Percentiles rank a stretch among this genome's conserved stretches.
These are phyloP conservation scores for Melanotaenia duboulayi DNA, from an alignment of 2,113 vertebrate species.

Conservation along the genomic window DNA sequence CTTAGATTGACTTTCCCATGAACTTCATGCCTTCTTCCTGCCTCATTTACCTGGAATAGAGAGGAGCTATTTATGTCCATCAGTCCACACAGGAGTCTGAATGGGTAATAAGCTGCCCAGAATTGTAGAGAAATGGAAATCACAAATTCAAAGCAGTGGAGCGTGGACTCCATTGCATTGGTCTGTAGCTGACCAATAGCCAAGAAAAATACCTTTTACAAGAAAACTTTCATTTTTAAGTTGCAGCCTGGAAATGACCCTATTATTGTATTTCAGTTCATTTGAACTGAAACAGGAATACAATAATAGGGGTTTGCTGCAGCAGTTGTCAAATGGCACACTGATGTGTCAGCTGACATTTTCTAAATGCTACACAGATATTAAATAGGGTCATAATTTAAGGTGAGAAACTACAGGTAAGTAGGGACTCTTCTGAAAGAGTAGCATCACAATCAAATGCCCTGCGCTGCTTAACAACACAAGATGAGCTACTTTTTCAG, in stretches of 20 bases:
- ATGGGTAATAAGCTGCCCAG: constrained; percentile 6
- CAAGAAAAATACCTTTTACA: background rate
- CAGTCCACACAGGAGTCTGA: constrained; percentile 37
- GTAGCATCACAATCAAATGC: too few relatives aligned
- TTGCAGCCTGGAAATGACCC: constrained; percentile 9
- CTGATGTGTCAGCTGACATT: constrained; percentile 1
- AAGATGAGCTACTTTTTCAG: background rate
- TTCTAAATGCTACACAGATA: background rate
- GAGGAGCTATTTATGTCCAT: constrained; percentile 59
- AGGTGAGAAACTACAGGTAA: background rate
- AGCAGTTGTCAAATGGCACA: background rate
- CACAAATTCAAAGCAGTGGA: constrained; percentile 15
- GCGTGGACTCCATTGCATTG: constrained; percentile 22
- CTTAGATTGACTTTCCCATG: constrained; percentile 66
- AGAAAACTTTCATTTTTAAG: constrained; percentile 5
- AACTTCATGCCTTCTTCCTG: constrained; percentile 57
- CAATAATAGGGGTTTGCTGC: too few relatives aligned
- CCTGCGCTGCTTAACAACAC: too few relatives aligned
- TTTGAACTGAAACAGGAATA: too few relatives aligned
- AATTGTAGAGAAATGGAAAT: constrained; percentile 30
- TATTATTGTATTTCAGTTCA: constrained; percentile 3
- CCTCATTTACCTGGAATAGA: constrained; percentile 79
- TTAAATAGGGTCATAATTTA: background rate
- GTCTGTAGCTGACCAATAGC: constrained; percentile 37
- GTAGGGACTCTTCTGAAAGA: too few relatives aligned